Evolutionary conservation across 2,888 invertebrate species (phyloP).

Genomic region (Xanthorhoe spadicearia): DNA sequence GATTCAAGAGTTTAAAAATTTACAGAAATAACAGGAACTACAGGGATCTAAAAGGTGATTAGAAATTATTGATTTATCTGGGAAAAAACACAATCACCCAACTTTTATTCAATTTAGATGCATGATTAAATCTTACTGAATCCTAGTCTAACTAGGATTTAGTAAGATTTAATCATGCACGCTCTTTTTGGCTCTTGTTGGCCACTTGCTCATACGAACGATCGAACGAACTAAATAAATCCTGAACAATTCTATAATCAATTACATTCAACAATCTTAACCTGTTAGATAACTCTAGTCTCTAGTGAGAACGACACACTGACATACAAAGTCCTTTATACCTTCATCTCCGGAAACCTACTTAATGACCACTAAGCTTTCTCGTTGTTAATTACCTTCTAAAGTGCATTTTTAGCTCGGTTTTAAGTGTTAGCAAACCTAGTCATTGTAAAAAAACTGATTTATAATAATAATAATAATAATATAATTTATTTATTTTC

Average conservation of each 20-base stretch:
- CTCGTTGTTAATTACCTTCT: constrained; percentile 61
- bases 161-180: background rate
- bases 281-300: constrained; percentile 43
- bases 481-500: too few species aligned
- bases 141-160: too few species aligned
- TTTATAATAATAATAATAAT: too few species aligned
- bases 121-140: background rate
- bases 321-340: constrained; percentile 69
- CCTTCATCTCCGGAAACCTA: constrained; percentile 60
- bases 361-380: constrained; percentile 62
- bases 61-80: too few species aligned
- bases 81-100: background rate
- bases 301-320: constrained; percentile 61
- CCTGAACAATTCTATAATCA: background rate
- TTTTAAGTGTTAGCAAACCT: background rate
- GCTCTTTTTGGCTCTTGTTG: too few species aligned
- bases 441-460: background rate
- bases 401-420: constrained; percentile 27
- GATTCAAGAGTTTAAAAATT: too few species aligned
- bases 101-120: background rate
- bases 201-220: too few species aligned
- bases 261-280: background rate
- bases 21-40: too few species aligned
- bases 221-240: too few species aligned
- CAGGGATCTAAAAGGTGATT: too few species aligned